phyloP scores from a whole-genome alignment of 2,113 vertebrate species.

The Chionis minor region DNA sequence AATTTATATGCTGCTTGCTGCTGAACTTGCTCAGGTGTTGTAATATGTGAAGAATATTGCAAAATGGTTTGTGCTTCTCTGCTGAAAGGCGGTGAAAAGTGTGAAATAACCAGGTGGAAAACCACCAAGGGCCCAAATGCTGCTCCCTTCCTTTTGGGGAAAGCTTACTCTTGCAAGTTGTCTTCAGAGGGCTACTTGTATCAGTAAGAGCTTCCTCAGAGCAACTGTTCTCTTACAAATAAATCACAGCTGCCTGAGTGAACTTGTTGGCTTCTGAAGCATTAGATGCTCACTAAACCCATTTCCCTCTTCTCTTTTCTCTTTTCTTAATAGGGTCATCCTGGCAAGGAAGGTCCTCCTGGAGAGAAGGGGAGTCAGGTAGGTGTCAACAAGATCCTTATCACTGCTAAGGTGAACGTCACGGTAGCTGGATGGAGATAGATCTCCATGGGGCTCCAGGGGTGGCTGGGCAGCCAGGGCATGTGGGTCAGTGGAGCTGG shows the following conservation, averaged over 20 bases:
- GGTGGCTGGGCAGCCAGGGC: neutral
- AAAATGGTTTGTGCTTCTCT: neutral
- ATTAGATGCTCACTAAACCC: neutral
- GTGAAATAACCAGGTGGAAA: neutral
- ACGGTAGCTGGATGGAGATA: neutral
- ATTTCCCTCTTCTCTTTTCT: neutral
- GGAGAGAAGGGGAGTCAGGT: constrained; percentile 95
- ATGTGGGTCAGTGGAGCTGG: neutral
- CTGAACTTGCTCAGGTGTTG: neutral
- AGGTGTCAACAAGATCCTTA: neutral
- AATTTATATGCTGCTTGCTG: neutral
- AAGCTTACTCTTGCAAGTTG: neutral
- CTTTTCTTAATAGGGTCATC: constrained; percentile 85
- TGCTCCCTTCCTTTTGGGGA: neutral
- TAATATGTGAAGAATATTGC: neutral
- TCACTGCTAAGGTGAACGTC: neutral
- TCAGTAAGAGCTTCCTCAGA: neutral
- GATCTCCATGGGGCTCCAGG: rapidly evolving
- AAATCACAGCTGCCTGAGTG: neutral
- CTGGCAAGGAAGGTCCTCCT: constrained; percentile 93
- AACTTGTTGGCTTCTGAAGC: neutral
- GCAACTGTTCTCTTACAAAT: neutral
- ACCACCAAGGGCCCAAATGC: neutral
- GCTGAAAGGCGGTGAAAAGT: neutral
- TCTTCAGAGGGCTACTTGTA: neutral